Evolutionary conservation across 2,797 vertebrate genomes (phyloP), one percentile per base, ranked within the genome.

Genomic region (Phrynocephalus guinanensis): DNA sequence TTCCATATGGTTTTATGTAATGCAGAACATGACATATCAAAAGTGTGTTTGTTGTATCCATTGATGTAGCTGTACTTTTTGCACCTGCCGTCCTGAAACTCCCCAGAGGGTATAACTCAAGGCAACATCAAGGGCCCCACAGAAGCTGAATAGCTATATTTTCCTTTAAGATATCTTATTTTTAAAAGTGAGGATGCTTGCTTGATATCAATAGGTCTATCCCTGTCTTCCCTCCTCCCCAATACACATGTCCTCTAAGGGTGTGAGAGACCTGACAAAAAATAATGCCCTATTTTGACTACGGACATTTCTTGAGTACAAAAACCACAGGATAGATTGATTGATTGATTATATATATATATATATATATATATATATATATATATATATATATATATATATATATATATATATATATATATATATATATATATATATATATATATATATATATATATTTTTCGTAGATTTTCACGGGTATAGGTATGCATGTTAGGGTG

Each of bases 31-130:
- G 76, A 83, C 79, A 92, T 56, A 84, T 70, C 86, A 77, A 77
- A 85, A 77, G 22, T 80, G 73, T 86, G 84, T 82, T 89, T 79
- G 86, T 48, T 72, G 15, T 76, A 48, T 73, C 86, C 87, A 83
- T 4, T 84, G 92, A 86, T 79, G 73, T n/a, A 89, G 50, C 18
- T 84, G 76, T 67, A 48, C 48, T 7, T 77, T 30, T 85, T 28
- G 16, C 33, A 22, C 33, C 24, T 77, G 60, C 73, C 66, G 56
- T 77, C 33, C 10, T 66, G 22, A 73, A 63, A 76, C 56, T 77
- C 72, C 56, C 56, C 73, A 48, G 33, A 66, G 83, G 16, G 13
- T 60, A 56, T 56, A 56, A 56, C 52, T 56, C 52, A 11, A 56
- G 13, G 52, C 52, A 67, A 76, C 44, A 48, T 67, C 28, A 70